A percentile compares a stretch with the other conserved stretches of the same genome.
These are phyloP conservation scores for Anastrepha obliqua DNA, from an alignment of 1,140 invertebrate genomes.

Conservation along the genomic window DNA sequence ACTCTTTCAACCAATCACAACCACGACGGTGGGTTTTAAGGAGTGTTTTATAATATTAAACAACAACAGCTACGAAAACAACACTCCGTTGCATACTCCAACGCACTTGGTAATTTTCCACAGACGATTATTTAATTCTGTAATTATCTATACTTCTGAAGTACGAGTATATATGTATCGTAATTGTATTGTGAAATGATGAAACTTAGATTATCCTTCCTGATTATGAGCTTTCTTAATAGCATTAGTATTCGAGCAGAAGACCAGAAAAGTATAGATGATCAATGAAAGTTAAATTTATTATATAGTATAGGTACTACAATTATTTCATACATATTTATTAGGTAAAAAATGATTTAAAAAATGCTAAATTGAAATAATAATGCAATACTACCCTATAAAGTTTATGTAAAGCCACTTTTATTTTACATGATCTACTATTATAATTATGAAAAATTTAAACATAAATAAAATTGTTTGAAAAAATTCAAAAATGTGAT, in stretches of 20 bases:
- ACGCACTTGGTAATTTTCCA: no score
- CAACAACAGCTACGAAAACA: no score
- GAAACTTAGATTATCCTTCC: no score
- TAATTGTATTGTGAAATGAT: no score
- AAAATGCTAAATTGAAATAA: conserved; percentile 24
- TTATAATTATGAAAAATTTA: conserved; percentile 33
- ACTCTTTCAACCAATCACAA: no score
- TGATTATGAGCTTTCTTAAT: no score
- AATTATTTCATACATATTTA: conserved; percentile 13
- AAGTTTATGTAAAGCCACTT: background rate
- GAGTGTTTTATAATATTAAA: no score
- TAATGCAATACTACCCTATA: conserved; percentile 26
- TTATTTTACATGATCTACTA: background rate
- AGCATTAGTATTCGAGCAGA: no score
- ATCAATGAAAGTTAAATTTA: background rate
- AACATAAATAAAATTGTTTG: conserved; percentile 44
- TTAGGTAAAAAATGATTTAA: conserved; percentile 28
- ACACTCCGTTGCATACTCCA: background rate
- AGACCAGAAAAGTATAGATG: background rate
- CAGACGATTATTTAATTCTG: background rate
- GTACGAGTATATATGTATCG: no score
- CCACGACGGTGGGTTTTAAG: no score
- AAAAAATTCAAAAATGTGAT: background rate
- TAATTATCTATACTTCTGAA: background rate
- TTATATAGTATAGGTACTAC: background rate